Percentiles rank a stretch among this genome's conserved stretches.
These are phyloP conservation scores for Paguma larvata DNA, from an alignment of 2,797 vertebrate species.

Conservation along the genomic window DNA sequence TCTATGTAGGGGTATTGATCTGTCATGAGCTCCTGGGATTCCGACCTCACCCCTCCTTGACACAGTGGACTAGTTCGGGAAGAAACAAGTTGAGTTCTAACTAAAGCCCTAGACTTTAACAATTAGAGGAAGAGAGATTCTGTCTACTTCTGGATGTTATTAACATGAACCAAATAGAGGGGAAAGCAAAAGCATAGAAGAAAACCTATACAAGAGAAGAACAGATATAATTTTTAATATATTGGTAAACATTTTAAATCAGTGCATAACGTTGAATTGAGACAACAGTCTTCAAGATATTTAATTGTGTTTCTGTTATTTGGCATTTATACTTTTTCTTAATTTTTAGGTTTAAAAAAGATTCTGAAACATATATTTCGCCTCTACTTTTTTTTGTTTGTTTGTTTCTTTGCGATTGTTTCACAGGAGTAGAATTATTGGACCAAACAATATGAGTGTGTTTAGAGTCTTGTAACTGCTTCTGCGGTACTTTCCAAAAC, in stretches of 20 bases:
- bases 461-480: neutral
- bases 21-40: neutral
- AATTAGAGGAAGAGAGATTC: neutral
- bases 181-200: neutral
- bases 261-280: neutral
- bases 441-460: neutral
- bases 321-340: neutral
- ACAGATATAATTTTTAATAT: neutral
- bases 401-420: conserved; percentile 1
- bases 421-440: conserved; percentile 5
- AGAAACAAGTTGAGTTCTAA: conserved; percentile 51
- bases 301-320: neutral
- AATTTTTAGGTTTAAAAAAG: neutral
- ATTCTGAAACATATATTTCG: neutral
- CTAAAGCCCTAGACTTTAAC: conserved; percentile 31
- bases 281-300: neutral
- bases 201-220: neutral
- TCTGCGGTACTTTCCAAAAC: neutral
- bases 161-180: neutral
- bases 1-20: neutral
- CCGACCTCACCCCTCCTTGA: neutral
- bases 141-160: neutral
- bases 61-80: neutral
- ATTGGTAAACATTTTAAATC: conserved; percentile 22
- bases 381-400: neutral